A percentile compares a stretch with the other conserved stretches of the same genome.
Conservation (phyloP, 2,113 vertebrate species). For the Stegostoma tigrinum region DNA sequence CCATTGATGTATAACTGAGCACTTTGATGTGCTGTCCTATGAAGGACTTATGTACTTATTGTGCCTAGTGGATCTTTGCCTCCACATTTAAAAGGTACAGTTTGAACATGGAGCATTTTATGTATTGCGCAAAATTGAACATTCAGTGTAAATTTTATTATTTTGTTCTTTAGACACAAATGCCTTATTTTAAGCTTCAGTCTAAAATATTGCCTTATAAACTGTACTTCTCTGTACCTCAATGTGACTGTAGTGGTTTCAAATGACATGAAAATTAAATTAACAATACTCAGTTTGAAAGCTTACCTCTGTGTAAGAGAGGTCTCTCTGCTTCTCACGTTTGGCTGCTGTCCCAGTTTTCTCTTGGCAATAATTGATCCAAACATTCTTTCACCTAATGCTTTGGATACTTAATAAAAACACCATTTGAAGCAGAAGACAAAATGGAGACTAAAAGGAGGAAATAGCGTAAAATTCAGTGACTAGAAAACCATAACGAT, state of each 20-base stretch:
- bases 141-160: not conserved
- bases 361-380: slow-evolving; percentile 27
- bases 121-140: not conserved
- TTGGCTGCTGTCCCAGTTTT: not conserved
- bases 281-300: slow-evolving; percentile 20
- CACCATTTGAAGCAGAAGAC: not conserved
- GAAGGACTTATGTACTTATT: not conserved
- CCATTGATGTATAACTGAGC: slow-evolving; percentile 17
- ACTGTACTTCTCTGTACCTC: not conserved
- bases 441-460: not conserved
- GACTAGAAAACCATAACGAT: not conserved
- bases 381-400: slow-evolving; percentile 22
- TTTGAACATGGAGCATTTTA: not conserved
- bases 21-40: not conserved
- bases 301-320: not conserved
- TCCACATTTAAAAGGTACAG: not conserved
- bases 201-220: not conserved
- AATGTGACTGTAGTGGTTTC: not conserved
- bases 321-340: not conserved
- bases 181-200: not conserved
- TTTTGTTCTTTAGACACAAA: not conserved
- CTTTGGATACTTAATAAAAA: not conserved
- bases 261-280: slow-evolving; percentile 4
- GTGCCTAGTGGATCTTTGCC: not conserved
- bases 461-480: not conserved